phyloP scores from a whole-genome alignment of 2,113 vertebrate species.

The Piprites chloris region DNA sequence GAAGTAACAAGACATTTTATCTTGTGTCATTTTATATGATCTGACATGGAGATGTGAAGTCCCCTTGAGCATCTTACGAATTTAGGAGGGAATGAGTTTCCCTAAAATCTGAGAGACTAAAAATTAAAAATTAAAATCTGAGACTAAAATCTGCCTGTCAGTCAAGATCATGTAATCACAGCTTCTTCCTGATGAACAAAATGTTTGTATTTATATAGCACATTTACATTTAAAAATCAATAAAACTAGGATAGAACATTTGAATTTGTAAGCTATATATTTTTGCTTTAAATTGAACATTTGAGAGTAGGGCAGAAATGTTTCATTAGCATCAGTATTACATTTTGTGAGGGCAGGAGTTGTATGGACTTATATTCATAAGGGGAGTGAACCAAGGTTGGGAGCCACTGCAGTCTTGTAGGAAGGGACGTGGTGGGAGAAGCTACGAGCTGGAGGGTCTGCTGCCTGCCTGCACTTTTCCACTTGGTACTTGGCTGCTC shows the following conservation, averaged over 20 bases:
- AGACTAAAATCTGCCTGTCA: conserved; percentile 48
- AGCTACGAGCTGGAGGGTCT: not conserved
- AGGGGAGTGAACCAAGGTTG: not conserved
- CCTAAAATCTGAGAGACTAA: no score
- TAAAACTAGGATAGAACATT: not conserved
- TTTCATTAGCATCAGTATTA: not conserved
- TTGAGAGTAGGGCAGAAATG: not conserved
- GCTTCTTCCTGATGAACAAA: not conserved
- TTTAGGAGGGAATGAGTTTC: not conserved
- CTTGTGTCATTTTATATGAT: conserved; percentile 11
- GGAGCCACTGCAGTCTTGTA: rapidly evolving
- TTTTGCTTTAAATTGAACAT: not conserved
- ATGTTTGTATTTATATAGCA: not conserved
- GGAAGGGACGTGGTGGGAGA: not conserved
- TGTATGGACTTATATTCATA: not conserved
- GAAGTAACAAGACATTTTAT: conserved; percentile 10
- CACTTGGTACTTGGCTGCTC: not conserved
- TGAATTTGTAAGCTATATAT: not conserved
- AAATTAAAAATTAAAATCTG: no score
- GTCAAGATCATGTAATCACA: not conserved
- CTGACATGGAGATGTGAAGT: conserved; percentile 1
- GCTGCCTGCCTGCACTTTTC: not conserved
- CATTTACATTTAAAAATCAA: not conserved
- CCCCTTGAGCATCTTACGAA: not conserved
- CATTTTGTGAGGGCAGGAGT: not conserved